Evolutionary conservation across 2,113 vertebrate species (phyloP).

Genomic region (Misgurnus anguillicaudatus): DNA sequence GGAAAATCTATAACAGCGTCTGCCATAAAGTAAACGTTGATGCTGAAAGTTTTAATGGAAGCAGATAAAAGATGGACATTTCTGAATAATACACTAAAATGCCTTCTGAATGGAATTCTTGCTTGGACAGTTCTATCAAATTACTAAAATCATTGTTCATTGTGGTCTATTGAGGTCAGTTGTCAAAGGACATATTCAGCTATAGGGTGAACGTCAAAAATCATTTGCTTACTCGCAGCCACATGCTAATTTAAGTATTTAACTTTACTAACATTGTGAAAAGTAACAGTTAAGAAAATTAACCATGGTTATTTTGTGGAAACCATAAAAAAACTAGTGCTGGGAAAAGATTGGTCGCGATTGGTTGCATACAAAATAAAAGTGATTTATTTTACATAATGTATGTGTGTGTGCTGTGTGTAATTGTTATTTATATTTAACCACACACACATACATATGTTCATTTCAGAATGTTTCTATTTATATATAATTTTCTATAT

Average conservation of each 20-base stretch:
- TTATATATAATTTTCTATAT: too few relatives aligned
- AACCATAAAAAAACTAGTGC: too few relatives aligned
- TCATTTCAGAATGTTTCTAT: too few relatives aligned
- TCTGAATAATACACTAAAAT: not conserved
- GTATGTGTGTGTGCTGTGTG: too few relatives aligned
- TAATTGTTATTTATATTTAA: too few relatives aligned
- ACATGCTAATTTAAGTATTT: not conserved
- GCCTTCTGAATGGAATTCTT: not conserved
- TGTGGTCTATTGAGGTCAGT: constrained; percentile 19
- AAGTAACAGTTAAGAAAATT: too few relatives aligned
- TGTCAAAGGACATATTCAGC: constrained; percentile 32
- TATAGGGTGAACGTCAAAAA: not conserved
- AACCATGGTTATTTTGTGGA: too few relatives aligned
- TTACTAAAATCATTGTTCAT: not conserved
- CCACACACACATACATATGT: too few relatives aligned
- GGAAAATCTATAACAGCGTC: not conserved
- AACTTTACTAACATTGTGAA: not conserved
- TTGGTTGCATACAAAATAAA: too few relatives aligned
- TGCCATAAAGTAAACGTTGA: not conserved
- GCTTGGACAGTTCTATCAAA: not conserved
- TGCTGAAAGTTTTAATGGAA: not conserved
- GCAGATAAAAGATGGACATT: not conserved
- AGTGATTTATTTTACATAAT: too few relatives aligned
- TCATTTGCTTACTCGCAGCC: not conserved
- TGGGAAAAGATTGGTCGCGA: too few relatives aligned